These are phyloP conservation scores for Bradysia coprophila DNA, from an alignment of 1,140 invertebrate genomes.

Conservation along the genomic window DNA sequence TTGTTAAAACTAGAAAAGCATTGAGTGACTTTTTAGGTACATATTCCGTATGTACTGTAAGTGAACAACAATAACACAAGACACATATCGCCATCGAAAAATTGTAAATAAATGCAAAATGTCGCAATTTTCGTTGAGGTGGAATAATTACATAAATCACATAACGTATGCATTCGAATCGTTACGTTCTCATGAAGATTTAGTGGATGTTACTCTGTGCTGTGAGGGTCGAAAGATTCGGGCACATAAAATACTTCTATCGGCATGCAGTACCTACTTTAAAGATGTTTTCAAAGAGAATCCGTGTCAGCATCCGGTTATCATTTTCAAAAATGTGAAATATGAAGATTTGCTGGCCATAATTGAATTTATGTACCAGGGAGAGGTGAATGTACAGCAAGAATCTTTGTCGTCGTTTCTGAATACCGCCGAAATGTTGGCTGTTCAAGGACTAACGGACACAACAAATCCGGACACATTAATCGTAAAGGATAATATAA, in stretches of 20 bases:
- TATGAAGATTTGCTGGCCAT: slow-evolving; percentile 63
- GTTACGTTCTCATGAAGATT: slow-evolving; percentile 53
- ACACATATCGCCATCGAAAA: too few species aligned
- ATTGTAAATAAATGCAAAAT: too few species aligned
- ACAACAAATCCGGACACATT: too few species aligned
- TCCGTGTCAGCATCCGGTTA: slow-evolving; percentile 68
- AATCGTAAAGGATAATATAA: slow-evolving; percentile 14
- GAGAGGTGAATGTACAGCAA: slow-evolving; percentile 80
- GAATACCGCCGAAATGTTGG: slow-evolving; percentile 68
- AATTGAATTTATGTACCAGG: slow-evolving; percentile 71
- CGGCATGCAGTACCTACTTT: slow-evolving; percentile 67
- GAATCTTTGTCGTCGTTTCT: slow-evolving; percentile 72
- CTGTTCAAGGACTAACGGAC: slow-evolving; percentile 69
- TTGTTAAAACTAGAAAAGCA: too few species aligned
- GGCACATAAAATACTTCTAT: slow-evolving; percentile 70
- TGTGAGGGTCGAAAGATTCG: slow-evolving; percentile 66
- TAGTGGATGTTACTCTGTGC: slow-evolving; percentile 70
- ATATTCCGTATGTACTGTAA: too few species aligned
- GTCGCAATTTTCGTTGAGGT: slow-evolving; percentile 55
- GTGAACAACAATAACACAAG: too few species aligned
- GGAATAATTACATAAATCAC: slow-evolving; percentile 58
- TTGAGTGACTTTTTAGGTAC: too few species aligned
- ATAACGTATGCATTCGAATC: slow-evolving; percentile 59
- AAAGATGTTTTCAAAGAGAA: slow-evolving; percentile 69
- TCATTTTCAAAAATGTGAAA: slow-evolving; percentile 69